Percentiles rank a stretch among this genome's conserved stretches.
Conservation (phyloP, 1,140 invertebrate genomes). For the Acromyrmex heyeri region DNA sequence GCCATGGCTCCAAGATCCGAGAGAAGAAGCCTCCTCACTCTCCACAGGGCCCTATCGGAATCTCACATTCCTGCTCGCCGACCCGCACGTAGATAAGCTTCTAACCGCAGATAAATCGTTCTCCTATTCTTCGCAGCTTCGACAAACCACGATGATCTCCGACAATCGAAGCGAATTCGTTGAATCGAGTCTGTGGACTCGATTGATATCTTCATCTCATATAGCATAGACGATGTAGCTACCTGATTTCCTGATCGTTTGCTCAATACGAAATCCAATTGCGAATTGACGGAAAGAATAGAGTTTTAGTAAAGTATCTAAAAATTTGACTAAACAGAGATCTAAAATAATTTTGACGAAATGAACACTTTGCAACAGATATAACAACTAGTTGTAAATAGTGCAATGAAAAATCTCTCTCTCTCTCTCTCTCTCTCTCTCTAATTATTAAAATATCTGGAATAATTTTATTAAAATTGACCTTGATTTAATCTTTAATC, state of each 20-base stretch:
- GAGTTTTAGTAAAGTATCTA: too few relatives aligned
- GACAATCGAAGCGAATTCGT: conserved; percentile 28
- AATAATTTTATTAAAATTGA: too few relatives aligned
- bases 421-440: too few relatives aligned
- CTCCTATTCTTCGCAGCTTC: conserved; percentile 48
- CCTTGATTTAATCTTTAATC: too few relatives aligned
- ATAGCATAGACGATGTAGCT: neutral
- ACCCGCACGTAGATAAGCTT: conserved; percentile 57
- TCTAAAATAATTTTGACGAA: too few relatives aligned
- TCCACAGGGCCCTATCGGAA: conserved; percentile 36
- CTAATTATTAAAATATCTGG: too few relatives aligned
- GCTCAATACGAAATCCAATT: neutral
- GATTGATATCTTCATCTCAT: neutral
- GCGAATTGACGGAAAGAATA: too few relatives aligned
- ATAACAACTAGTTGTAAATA: too few relatives aligned
- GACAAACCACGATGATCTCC: conserved; percentile 26
- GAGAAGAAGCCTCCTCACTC: neutral
- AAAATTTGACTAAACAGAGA: too few relatives aligned
- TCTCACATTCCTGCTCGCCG: conserved; percentile 61
- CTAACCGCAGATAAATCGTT: conserved; percentile 66
- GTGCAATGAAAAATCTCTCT: too few relatives aligned
- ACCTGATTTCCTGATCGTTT: neutral
- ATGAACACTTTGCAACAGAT: too few relatives aligned
- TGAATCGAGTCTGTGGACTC: neutral
- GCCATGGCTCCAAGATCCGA: conserved; percentile 22